Base-by-base conservation (phyloP, 2,888 invertebrate genomes). In the Sisyra nigra region DNA sequence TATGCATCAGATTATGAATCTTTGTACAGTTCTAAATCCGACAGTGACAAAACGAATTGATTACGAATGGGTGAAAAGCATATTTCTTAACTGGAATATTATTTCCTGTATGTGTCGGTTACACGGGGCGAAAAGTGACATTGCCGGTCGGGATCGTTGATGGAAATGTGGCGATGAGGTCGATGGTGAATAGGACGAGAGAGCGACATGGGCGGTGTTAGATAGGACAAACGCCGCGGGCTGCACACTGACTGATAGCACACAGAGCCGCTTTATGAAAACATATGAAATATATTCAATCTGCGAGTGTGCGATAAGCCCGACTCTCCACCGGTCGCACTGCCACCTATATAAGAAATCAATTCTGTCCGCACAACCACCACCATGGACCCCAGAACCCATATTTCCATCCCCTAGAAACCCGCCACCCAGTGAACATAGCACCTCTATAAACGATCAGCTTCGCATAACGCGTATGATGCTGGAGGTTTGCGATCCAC, bases 271-370 rank as follows among this genome's bases (percentile, higher is more conserved):
- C 58, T 59, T 57, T 63, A 60, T 62, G 63, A 60, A 63, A 62
- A 63, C 63, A 70, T 70, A 71, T 74, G 73, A 74, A 74, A 74
- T 74, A 72, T 74, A 74, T 74, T 74, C 73, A 74, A 74, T 74
- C 73, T 74, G 74, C 67, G 67, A 64, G 62, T 63, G 54, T 51
- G 62, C 63, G 76, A 77, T 77, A 76, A 74, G 71, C 57, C 54
- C 53, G 46, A 52, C 53, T 50, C 42, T 48, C 50, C 45, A 46
- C 47, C 36, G 36, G 37, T 37, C 40, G 45, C 49, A 51, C 52
- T 49, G 48, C 51, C 52, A 53, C 51, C 53, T 54, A 53, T 56
- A 56, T 55, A 57, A 57, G 57, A 57, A 57, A 57, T 57, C 57
- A 56, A 57, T 55, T 54, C 34, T 34, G 15, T 13, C 34, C 19